Conservation (phyloP, 2,113 vertebrate genomes). For the Balaeniceps rex region DNA sequence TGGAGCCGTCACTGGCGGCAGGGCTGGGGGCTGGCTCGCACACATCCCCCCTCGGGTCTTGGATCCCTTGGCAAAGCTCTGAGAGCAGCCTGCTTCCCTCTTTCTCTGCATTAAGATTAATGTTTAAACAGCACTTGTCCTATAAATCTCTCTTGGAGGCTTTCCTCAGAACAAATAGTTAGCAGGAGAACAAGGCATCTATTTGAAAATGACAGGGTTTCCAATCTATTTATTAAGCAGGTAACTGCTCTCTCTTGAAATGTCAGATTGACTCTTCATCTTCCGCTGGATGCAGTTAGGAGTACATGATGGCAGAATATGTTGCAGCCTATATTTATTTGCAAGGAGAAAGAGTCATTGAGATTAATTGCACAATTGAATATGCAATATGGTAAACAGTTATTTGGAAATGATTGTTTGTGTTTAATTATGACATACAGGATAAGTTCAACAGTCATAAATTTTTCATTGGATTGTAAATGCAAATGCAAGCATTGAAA, state of each 20-base stretch:
- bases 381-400: conserved; percentile 13
- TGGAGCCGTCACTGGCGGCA: accelerated
- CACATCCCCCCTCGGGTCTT: accelerated
- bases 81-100: not conserved
- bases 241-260: not conserved
- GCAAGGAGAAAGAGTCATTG: conserved; percentile 1
- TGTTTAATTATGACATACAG: conserved; percentile 55
- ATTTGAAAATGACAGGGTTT: not conserved
- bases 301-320: not conserved
- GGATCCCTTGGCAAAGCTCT: not conserved
- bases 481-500: not conserved
- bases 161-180: conserved; percentile 35
- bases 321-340: not conserved
- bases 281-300: not conserved
- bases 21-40: not conserved
- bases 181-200: not conserved
- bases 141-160: not conserved
- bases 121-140: not conserved
- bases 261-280: conserved; percentile 13
- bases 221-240: not conserved
- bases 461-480: conserved; percentile 28
- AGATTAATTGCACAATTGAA: conserved; percentile 32
- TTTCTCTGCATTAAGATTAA: not conserved
- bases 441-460: conserved; percentile 20
- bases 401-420: conserved; percentile 52